Evolutionary conservation across 2,113 vertebrate genomes (phyloP), one percentile per base, ranked within the genome.

Genomic region (Marcusenius ussheri): DNA sequence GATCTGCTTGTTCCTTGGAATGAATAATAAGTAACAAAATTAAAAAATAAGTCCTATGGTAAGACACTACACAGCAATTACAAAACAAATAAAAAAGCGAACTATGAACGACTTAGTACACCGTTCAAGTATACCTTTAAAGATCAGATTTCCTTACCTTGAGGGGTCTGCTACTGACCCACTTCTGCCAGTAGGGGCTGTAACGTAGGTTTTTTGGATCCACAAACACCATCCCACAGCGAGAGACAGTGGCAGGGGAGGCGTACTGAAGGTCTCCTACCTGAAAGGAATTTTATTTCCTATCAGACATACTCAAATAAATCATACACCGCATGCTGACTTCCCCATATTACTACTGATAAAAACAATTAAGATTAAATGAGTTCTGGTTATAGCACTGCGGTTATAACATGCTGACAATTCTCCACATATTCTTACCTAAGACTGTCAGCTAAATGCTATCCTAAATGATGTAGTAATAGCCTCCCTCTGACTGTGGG

Each of bases 191-290:
- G 94, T 95, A 99, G 1, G 98, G 98, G 1, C 93, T 91, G 42
- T 97, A 99, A 89, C 95, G 96, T 92, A 99, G 93, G 88, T 99
- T 99, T 95, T 99, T 98, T 45, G 98, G 98, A 91, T 99, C 98
- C 91, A 99, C 97, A 92, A 97, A 99, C 62, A 99, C 98, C 97
- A 99, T 99, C 70, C 98, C 98, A 87, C 98, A 99, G 53, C 98
- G 97, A 21, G 98, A 99, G 39, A 99, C 98, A 0, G 98, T 99
- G 11, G 98, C 98, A 87, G 98, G 98, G 19, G 98, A 99, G n/a
- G 98, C 98, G 51, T 98, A 97, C 89, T 98, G 98, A 88, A 99
- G 94, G 91, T 99, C 98, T 91, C 98, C 98, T 91, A 99, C 98
- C 98, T 99, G 88, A 7, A 88, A 91, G 17, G 91, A 84, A 92